These are phyloP conservation scores for Agrilus biguttatus DNA, from an alignment of 2,888 invertebrate species.

Conservation along the genomic window DNA sequence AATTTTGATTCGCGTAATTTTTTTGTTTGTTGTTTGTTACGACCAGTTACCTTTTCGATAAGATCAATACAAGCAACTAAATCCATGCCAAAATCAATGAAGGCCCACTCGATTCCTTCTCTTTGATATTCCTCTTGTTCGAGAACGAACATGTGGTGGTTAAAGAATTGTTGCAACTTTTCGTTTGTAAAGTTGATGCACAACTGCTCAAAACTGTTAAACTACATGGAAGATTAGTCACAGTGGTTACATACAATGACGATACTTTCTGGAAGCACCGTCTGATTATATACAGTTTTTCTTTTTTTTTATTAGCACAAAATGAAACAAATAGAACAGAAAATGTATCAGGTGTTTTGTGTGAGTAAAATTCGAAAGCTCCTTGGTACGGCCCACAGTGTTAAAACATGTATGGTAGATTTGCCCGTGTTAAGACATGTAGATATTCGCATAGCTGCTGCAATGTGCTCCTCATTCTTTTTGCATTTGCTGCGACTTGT, in stretches of 20 bases:
- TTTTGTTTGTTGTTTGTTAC: too few relatives aligned
- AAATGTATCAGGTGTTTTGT: too few relatives aligned
- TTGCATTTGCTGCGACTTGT: neutral
- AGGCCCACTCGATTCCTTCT: constrained; percentile 84
- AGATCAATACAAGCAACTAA: constrained; percentile 72
- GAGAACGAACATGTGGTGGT: constrained; percentile 87
- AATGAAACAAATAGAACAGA: too few relatives aligned
- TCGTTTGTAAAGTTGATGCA: constrained; percentile 93
- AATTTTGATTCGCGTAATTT: too few relatives aligned
- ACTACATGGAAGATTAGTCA: constrained; percentile 34
- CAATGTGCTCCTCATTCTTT: neutral
- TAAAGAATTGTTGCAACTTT: constrained; percentile 89
- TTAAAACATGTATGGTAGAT: too few relatives aligned
- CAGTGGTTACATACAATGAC: constrained; percentile 1
- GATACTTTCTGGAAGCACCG: constrained; percentile 3
- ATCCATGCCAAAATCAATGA: constrained; percentile 90
- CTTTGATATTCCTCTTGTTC: constrained; percentile 87
- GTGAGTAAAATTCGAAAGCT: too few relatives aligned
- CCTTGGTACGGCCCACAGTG: too few relatives aligned
- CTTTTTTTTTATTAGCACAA: too few relatives aligned
- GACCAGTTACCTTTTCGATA: constrained; percentile 50
- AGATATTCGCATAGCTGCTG: constrained; percentile 1
- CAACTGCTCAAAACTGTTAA: constrained; percentile 84
- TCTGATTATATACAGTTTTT: constrained; percentile 1
- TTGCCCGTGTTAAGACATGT: too few relatives aligned